Evolutionary conservation across 2,113 vertebrate genomes (phyloP).

Genomic region (Aplodontia rufa): DNA sequence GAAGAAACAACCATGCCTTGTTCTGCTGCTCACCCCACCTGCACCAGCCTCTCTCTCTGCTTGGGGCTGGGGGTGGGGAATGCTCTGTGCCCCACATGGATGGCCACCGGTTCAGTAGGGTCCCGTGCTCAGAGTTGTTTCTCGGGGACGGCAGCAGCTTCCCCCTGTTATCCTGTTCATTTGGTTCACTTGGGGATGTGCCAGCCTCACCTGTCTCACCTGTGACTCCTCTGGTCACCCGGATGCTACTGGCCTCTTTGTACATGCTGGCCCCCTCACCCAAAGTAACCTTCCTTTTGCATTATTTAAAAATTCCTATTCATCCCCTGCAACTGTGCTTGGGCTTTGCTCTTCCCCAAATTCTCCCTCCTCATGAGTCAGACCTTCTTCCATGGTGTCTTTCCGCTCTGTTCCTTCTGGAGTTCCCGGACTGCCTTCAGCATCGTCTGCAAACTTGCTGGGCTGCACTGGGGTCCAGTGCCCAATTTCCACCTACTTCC

Average conservation of each 20-base stretch:
- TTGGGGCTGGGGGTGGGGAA: neutral
- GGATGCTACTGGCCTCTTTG: neutral
- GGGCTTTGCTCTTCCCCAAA: neutral
- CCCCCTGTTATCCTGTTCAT: neutral
- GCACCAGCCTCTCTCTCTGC: neutral
- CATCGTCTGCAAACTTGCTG: neutral
- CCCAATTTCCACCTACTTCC: neutral
- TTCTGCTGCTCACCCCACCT: neutral
- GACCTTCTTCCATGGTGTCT: neutral
- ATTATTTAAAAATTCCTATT: neutral
- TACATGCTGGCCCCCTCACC: neutral
- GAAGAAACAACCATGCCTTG: neutral
- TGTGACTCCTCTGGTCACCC: neutral
- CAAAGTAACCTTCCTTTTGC: neutral
- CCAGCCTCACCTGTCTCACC: neutral
- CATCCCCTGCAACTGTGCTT: neutral
- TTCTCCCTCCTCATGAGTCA: neutral
- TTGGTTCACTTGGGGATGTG: neutral
- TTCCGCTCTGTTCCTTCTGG: neutral
- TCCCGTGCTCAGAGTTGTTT: fast-evolving
- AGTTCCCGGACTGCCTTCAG: neutral
- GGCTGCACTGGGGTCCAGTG: neutral
- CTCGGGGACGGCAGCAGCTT: neutral
- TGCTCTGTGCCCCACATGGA: fast-evolving
- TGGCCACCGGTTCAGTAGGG: fast-evolving